A percentile compares a stretch with the other conserved stretches of the same genome.
These are phyloP conservation scores for Vesta saturnalis DNA, from an alignment of 2,888 invertebrate species.

Conservation along the genomic window DNA sequence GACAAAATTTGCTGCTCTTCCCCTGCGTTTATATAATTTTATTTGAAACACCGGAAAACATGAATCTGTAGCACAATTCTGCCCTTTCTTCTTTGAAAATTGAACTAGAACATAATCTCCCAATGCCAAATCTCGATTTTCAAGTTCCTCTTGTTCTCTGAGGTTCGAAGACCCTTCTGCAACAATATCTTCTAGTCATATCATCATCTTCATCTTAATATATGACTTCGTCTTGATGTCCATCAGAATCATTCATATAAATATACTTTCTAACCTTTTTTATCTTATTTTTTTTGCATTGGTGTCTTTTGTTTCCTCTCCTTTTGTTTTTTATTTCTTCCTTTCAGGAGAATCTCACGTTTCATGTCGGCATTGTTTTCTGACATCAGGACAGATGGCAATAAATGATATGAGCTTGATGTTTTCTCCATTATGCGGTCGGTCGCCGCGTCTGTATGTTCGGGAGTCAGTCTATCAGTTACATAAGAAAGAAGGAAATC, in stretches of 20 bases:
- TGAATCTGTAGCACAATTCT: not conserved
- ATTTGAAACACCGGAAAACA: not conserved
- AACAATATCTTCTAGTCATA: not conserved
- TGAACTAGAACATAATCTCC: not conserved
- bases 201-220: not conserved
- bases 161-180: not conserved
- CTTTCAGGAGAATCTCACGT: not conserved
- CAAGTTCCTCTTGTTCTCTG: not conserved
- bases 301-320: not conserved
- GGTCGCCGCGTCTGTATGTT: no score
- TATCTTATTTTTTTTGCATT: not conserved
- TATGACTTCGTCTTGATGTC: no score
- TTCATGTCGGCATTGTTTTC: not conserved
- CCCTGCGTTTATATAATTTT: not conserved
- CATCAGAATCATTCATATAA: not conserved
- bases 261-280: not conserved
- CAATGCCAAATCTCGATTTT: not conserved
- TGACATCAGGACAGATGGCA: not conserved
- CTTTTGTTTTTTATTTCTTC: not conserved
- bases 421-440: not conserved
- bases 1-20: not conserved
- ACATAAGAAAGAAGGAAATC: not conserved
- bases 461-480: not conserved
- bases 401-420: not conserved
- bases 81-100: not conserved